phyloP scores from a whole-genome alignment of 2,888 invertebrate genomes.

The Hoplodrina blanda region DNA sequence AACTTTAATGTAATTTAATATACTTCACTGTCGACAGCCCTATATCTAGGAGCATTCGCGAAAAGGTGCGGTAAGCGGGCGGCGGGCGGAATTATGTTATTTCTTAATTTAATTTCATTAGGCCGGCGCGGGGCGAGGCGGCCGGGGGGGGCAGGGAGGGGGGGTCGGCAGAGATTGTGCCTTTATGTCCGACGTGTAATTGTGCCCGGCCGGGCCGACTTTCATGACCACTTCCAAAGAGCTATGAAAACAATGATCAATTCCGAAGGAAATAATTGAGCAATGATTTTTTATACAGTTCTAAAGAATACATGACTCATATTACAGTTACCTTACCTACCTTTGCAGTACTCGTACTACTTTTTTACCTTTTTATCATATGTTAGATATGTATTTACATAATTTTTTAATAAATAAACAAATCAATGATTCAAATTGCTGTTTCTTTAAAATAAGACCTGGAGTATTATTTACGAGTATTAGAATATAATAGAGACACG shows the following conservation, averaged over 20 bases:
- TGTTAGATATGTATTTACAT: too few relatives aligned
- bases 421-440: too few relatives aligned
- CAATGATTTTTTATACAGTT: constrained; percentile 22
- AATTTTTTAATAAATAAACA: too few relatives aligned
- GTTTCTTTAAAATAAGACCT: too few relatives aligned
- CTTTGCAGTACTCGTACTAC: too few relatives aligned
- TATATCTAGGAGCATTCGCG: constrained; percentile 55
- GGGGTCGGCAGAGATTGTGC: constrained; percentile 75
- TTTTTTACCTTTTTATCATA: too few relatives aligned
- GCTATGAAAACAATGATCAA: constrained; percentile 38
- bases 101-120: constrained; percentile 89
- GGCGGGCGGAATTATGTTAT: constrained; percentile 81
- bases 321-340: neutral
- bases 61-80: constrained; percentile 67
- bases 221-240: constrained; percentile 44
- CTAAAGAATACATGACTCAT: neutral
- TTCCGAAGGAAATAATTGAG: constrained; percentile 14
- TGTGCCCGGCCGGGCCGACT: constrained; percentile 29
- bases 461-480: too few relatives aligned
- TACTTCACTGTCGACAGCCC: constrained; percentile 48
- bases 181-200: constrained; percentile 60
- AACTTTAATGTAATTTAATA: too few relatives aligned
- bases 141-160: constrained; percentile 56
- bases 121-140: constrained; percentile 62
- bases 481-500: neutral